Conservation (phyloP, 2,888 invertebrate species). For the Agrilus cyanescens region DNA sequence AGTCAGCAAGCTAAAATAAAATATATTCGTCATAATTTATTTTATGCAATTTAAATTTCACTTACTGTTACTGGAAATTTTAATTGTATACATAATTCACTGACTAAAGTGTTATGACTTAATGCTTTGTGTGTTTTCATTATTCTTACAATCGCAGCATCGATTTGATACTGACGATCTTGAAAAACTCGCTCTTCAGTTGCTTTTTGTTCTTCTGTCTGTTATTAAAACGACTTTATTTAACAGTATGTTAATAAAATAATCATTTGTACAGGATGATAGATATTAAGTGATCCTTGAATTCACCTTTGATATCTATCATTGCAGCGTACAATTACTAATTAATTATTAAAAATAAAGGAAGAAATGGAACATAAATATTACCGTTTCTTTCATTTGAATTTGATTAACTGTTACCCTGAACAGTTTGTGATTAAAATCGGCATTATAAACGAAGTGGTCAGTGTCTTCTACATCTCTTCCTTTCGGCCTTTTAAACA, state of each 20-base stretch:
- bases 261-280: too few relatives aligned
- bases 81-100: constrained; percentile 89
- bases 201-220: constrained; percentile 70
- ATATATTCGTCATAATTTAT: too few relatives aligned
- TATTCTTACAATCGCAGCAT: constrained; percentile 95
- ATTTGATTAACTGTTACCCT: constrained; percentile 96
- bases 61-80: constrained; percentile 78
- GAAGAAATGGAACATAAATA: too few relatives aligned
- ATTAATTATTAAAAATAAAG: too few relatives aligned
- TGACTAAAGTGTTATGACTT: constrained; percentile 86
- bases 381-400: constrained; percentile 62
- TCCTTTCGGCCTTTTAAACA: constrained; percentile 74
- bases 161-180: constrained; percentile 97
- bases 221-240: too few relatives aligned
- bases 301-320: too few relatives aligned
- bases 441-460: constrained; percentile 71
- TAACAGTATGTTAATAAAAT: too few relatives aligned
- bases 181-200: constrained; percentile 96
- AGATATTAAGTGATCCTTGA: too few relatives aligned
- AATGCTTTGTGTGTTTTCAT: constrained; percentile 97
- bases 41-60: too few relatives aligned
- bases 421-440: constrained; percentile 90
- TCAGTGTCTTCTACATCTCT: constrained; percentile 77
- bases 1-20: constrained; percentile 68
- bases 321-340: too few relatives aligned